Conservation (phyloP, 2,888 invertebrate genomes). For the Alitta virens region DNA sequence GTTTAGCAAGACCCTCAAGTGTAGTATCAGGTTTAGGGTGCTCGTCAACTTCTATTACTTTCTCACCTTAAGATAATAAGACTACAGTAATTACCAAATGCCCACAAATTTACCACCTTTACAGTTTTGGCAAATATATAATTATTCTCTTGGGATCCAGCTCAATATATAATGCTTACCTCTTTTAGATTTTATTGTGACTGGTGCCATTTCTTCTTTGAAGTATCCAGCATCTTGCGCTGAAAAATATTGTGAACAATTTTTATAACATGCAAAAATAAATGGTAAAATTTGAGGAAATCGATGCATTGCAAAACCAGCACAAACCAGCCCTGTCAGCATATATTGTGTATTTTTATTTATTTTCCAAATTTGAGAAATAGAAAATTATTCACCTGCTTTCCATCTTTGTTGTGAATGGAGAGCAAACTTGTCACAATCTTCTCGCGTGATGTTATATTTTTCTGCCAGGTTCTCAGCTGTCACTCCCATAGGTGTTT, state of each 20-base stretch:
- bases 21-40: conserved; percentile 81
- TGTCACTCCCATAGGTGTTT: conserved; percentile 92
- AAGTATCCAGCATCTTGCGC: conserved; percentile 87
- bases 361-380: no score
- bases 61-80: conserved; percentile 57
- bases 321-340: no score
- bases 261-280: no score
- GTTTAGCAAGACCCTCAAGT: conserved; percentile 77
- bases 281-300: no score
- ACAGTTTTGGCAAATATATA: no score
- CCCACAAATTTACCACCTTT: no score
- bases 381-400: conserved; percentile 70
- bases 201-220: conserved; percentile 84
- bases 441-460: conserved; percentile 49
- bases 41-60: conserved; percentile 83
- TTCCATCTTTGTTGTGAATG: conserved; percentile 87
- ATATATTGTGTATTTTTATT: no score
- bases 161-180: no score
- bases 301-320: no score
- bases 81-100: no score
- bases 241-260: conserved; percentile 47
- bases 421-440: conserved; percentile 77
- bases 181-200: conserved; percentile 76
- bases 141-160: no score
- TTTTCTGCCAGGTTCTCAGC: conserved; percentile 57